Percentiles rank a stretch among this genome's conserved stretches.
phyloP scores from a whole-genome alignment of 2,797 vertebrate species.

The Pteropus rufus region DNA sequence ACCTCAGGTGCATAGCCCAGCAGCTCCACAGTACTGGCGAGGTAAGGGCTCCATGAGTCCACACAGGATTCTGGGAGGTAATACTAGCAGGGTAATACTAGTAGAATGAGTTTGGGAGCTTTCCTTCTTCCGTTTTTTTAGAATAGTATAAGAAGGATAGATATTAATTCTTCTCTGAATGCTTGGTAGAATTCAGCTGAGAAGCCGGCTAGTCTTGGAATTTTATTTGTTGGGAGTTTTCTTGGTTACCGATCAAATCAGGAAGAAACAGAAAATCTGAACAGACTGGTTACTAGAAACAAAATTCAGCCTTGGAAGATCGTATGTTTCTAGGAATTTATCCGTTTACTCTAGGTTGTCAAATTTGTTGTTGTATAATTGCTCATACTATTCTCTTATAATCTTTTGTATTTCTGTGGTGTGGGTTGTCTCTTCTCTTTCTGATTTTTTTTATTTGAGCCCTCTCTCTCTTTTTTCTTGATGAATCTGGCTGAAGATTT shows the following conservation, averaged over 20 bases:
- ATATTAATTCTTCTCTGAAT: background rate
- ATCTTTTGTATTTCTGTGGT: background rate
- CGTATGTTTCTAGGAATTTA: background rate
- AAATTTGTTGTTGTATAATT: background rate
- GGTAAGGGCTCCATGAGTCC: slow-evolving; percentile 80
- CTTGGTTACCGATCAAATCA: background rate
- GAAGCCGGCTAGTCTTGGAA: background rate
- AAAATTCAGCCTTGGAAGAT: background rate
- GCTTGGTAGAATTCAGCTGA: background rate
- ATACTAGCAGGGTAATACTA: background rate
- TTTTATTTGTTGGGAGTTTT: background rate
- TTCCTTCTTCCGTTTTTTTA: background rate
- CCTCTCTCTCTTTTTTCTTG: background rate
- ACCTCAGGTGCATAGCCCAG: slow-evolving; percentile 88
- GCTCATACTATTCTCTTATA: background rate
- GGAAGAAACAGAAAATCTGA: background rate
- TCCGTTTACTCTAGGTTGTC: background rate
- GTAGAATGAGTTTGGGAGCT: background rate
- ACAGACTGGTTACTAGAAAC: background rate
- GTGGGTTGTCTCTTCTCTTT: background rate
- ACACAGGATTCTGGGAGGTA: fast-evolving
- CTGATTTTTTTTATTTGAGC: background rate
- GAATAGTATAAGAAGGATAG: background rate
- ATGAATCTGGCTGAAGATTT: background rate
- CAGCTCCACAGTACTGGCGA: slow-evolving; percentile 97